Base-by-base conservation (phyloP, 2,888 invertebrate genomes). In the Ligdia adustata region DNA sequence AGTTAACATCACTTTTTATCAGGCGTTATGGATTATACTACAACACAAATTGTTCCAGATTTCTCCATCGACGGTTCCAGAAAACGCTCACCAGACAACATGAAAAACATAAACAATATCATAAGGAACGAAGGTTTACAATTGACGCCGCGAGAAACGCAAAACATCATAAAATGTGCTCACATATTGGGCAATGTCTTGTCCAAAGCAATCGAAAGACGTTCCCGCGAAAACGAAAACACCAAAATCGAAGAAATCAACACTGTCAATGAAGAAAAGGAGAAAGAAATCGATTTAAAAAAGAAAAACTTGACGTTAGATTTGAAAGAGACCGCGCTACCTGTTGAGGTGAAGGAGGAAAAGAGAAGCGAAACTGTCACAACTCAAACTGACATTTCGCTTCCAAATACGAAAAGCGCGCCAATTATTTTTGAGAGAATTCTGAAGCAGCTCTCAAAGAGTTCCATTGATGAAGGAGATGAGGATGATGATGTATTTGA, bases 361-460 rank as follows among this genome's bases (percentile, higher is more conserved):
- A 64, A 33, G 73, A 49, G 49, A 70, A 62, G 73, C 49, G 85
- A 85, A 50, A 80, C 79, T 0, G 84, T 75, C 0, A 83, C 80
- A 0, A 89, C 89, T 0, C 90, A 90, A 53, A 90, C 90, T 1
- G 90, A 90, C 53, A 90, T 90, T 32, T 90, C 90, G 2, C 51
- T 89, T 20, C 90, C 90, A 0, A 90, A 90, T 41, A 90, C 90
- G 0, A 83, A 80, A 61, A 88, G 86, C 55, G 90, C 90, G 62
- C 90, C 90, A n/a, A 79, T 66, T 55, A 90, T 90, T 0, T 90
- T 90, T 53, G 90, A 90, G 57, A 88, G 79, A 16, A 89, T 90
- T 57, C 64, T 90, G 0, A 56, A 84, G 6, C 89, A 90, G 42
- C 50, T 90, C 7, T 90, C 89, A 0, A 79, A 75, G 35, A 85